A percentile compares a stretch with the other conserved stretches of the same genome.
Evolutionary conservation across 53 echinoderm and acorn worm species (phyloP).

Genomic region (Mesocentrotus franciscanus): DNA sequence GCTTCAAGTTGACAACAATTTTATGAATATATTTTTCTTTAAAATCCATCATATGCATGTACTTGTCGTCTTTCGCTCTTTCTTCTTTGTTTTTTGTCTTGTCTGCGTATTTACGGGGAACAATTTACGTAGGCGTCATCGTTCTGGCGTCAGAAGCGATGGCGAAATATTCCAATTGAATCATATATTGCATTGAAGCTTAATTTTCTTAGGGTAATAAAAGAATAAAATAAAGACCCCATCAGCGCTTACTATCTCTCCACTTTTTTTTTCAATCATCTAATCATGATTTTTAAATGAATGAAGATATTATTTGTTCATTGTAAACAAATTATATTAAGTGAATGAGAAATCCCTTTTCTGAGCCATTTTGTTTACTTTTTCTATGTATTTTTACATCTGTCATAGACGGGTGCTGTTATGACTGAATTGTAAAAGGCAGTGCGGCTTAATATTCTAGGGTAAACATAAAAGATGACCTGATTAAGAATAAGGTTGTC

Average conservation of each 20-base stretch:
- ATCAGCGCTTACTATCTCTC: background rate
- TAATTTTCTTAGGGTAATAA: background rate
- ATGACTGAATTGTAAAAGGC: background rate
- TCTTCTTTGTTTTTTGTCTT: background rate
- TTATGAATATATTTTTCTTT: background rate
- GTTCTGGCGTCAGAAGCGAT: background rate
- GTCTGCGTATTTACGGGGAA: background rate
- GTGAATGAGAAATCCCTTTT: background rate
- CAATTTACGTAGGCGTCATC: background rate
- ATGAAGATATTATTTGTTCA: background rate
- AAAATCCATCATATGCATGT: slow-evolving; percentile 32
- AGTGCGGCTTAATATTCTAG: background rate
- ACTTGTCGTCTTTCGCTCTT: background rate
- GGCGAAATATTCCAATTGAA: background rate
- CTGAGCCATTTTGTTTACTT: background rate
- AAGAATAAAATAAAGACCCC: background rate
- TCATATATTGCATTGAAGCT: too few species aligned
- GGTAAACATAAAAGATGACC: slow-evolving; percentile 43
- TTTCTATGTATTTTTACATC: background rate
- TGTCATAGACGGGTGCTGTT: background rate
- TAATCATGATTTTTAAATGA: background rate
- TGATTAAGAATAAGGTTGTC: background rate
- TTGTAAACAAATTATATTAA: background rate
- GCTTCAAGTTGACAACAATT: slow-evolving; percentile 38
- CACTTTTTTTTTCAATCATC: background rate